Evolutionary conservation across 2,888 invertebrate species (phyloP).

Genomic region (Mechanitis messenoides): DNA sequence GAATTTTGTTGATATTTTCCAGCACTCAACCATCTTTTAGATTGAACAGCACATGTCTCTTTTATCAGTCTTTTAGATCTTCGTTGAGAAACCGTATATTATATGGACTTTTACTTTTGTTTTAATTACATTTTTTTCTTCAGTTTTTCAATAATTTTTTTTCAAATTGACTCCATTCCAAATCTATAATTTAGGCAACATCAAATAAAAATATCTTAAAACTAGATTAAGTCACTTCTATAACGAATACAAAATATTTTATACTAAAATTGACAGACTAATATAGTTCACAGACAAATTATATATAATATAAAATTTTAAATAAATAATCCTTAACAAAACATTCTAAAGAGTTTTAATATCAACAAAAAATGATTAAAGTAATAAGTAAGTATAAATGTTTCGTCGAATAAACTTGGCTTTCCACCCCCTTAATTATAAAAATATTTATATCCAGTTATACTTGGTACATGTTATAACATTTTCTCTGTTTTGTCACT

Average conservation of each 20-base stretch:
- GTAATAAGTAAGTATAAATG: no score
- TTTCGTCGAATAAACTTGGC: no score
- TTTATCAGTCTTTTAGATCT: slow-evolving; percentile 44
- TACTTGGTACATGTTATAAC: no score
- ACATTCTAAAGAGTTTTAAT: no score
- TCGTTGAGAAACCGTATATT: slow-evolving; percentile 24
- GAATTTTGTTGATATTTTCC: slow-evolving; percentile 32
- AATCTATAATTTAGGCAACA: slow-evolving; percentile 9
- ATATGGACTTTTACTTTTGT: no score
- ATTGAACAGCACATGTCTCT: slow-evolving; percentile 26
- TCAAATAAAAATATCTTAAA: slow-evolving; percentile 9
- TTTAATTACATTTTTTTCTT: slow-evolving; percentile 15
- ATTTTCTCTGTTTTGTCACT: no score
- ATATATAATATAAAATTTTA: no score
- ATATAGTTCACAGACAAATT: slow-evolving; percentile 30
- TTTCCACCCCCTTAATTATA: no score
- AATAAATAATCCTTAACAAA: no score
- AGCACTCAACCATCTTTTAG: slow-evolving; percentile 20
- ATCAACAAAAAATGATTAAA: no score
- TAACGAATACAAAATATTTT: slow-evolving; percentile 16
- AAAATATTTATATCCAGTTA: no score
- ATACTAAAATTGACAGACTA: slow-evolving; percentile 42
- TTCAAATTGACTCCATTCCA: slow-evolving; percentile 21
- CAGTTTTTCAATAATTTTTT: neutral
- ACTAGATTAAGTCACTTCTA: slow-evolving; percentile 12